Conservation (phyloP, 2,888 invertebrate genomes). For the Hypolimnas misippus region DNA sequence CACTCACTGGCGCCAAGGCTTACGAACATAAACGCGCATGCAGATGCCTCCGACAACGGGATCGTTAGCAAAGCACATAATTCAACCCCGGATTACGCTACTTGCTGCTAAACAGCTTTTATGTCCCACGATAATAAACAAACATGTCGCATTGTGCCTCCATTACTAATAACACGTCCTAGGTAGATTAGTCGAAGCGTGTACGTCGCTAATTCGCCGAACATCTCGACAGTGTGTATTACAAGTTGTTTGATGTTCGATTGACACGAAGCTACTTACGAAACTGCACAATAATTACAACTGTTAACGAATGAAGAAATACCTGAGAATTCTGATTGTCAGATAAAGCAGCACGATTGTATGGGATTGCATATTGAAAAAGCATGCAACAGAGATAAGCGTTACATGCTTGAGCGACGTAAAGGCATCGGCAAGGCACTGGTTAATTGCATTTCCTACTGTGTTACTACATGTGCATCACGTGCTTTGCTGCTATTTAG, state of each 20-base stretch:
- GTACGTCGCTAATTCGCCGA: conserved; percentile 28
- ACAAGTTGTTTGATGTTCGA: conserved; percentile 55
- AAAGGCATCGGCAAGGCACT: conserved; percentile 69
- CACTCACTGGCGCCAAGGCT: conserved; percentile 47
- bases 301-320: conserved; percentile 75
- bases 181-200: conserved; percentile 16
- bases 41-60: conserved; percentile 7
- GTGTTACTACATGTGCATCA: conserved; percentile 69
- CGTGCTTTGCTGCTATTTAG: conserved; percentile 41
- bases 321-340: conserved; percentile 80
- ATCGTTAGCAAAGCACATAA: conserved; percentile 29
- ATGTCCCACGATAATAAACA: conserved; percentile 37
- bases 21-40: conserved; percentile 24
- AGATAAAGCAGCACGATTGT: conserved; percentile 78
- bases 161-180: conserved; percentile 33
- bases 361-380: conserved; percentile 82
- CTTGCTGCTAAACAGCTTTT: conserved; percentile 35
- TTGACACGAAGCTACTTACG: conserved; percentile 78
- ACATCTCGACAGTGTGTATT: conserved; percentile 46
- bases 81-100: conserved; percentile 27
- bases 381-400: conserved; percentile 83
- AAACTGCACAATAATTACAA: conserved; percentile 79
- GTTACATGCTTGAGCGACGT: conserved; percentile 78
- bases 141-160: conserved; percentile 37
- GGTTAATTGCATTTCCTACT: conserved; percentile 81